These are phyloP conservation scores for Hystrix cristata DNA, from an alignment of 2,113 vertebrate genomes.

Conservation along the genomic window DNA sequence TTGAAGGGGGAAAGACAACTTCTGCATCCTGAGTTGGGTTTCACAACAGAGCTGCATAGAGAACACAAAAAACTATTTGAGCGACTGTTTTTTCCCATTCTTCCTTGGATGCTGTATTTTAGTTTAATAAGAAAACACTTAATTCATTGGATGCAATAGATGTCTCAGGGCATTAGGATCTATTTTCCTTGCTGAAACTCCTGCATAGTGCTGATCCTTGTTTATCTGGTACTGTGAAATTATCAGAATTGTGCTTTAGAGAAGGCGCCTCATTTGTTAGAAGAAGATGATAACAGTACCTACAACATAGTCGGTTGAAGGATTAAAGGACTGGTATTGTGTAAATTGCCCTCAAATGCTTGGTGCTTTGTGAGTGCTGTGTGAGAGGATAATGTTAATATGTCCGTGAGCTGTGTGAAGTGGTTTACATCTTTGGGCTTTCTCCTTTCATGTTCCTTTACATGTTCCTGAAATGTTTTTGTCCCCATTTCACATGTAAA, in stretches of 20 bases:
- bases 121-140: neutral
- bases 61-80: neutral
- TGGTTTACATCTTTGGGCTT: neutral
- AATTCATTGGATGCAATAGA: conserved; percentile 5
- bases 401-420: neutral
- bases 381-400: neutral
- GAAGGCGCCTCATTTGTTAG: neutral
- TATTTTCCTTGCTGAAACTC: neutral
- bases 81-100: neutral
- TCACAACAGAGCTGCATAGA: neutral
- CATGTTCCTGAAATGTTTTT: neutral
- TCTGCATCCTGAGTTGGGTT: neutral
- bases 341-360: neutral
- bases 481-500: neutral
- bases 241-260: conserved; percentile 5
- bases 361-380: neutral
- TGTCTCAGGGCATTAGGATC: neutral
- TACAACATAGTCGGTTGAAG: neutral
- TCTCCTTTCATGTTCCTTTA: neutral
- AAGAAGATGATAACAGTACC: neutral
- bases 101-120: neutral
- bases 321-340: neutral
- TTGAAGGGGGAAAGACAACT: neutral
- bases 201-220: neutral
- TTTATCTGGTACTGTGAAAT: conserved; percentile 12